phyloP scores from a whole-genome alignment of 2,797 vertebrate genomes.

The Poecilia wingei region DNA sequence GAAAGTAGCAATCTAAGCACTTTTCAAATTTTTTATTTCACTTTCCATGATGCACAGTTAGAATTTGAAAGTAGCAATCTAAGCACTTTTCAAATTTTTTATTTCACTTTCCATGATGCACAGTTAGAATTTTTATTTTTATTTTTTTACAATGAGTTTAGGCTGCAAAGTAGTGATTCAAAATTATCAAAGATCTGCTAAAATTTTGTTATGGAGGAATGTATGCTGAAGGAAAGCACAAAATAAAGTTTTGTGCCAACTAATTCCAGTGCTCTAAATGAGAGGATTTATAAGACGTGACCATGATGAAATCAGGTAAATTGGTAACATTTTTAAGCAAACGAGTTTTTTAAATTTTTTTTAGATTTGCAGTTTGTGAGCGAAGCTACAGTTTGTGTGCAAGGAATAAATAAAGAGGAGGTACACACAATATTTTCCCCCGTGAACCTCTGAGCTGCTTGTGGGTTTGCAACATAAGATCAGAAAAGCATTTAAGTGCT shows the following conservation, averaged over 20 bases:
- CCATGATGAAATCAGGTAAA: constrained; percentile 1
- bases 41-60: too few species aligned
- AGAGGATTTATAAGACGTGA: background rate
- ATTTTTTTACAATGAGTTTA: background rate
- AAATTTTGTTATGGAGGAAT: background rate
- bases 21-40: background rate
- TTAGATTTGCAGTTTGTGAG: background rate
- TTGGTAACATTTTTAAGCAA: background rate
- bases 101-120: too few species aligned
- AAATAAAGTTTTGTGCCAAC: background rate
- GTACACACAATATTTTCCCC: background rate
- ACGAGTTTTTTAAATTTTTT: background rate
- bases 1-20: background rate
- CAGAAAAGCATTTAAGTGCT: background rate
- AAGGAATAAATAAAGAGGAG: background rate
- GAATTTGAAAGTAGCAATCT: background rate
- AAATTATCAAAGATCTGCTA: background rate
- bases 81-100: background rate
- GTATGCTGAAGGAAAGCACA: background rate
- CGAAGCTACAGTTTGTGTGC: background rate
- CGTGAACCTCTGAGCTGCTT: background rate
- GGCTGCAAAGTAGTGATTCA: background rate
- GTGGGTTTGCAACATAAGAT: background rate
- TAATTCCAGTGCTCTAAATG: background rate
- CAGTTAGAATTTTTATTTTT: background rate